phyloP scores from a whole-genome alignment of 2,888 invertebrate species.

The Plebejus melissa region DNA sequence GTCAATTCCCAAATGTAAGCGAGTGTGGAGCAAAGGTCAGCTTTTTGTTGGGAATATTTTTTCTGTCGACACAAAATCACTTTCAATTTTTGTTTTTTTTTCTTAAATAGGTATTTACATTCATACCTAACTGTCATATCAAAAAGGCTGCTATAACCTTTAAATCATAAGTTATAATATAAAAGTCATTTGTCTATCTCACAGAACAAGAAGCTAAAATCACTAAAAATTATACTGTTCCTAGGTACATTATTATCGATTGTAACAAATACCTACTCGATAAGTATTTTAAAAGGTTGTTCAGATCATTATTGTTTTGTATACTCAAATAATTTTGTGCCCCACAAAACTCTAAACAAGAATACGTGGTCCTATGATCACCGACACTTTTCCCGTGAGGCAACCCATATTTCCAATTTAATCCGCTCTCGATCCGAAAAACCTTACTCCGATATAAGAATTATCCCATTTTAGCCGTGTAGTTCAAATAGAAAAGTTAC shows the following conservation, averaged over 20 bases:
- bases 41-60: constrained; percentile 53
- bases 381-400: constrained; percentile 56
- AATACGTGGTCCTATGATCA: constrained; percentile 37
- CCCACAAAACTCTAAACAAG: constrained; percentile 14
- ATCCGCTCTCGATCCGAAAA: constrained; percentile 64
- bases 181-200: background rate
- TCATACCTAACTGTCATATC: background rate
- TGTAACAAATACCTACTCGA: no score
- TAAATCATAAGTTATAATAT: background rate
- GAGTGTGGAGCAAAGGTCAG: constrained; percentile 60
- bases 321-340: background rate
- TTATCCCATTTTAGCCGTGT: constrained; percentile 44
- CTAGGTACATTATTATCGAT: no score
- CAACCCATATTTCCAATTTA: constrained; percentile 68
- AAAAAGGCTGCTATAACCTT: background rate
- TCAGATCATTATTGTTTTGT: background rate
- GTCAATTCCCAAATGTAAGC: constrained; percentile 48
- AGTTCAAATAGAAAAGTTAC: constrained; percentile 29
- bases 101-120: background rate
- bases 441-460: constrained; percentile 55
- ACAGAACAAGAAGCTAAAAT: background rate
- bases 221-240: background rate
- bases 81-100: constrained; percentile 4
- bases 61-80: constrained; percentile 48
- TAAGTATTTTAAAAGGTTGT: no score